Conservation (phyloP, 2,113 vertebrate species). For the Bombycilla garrulus region DNA sequence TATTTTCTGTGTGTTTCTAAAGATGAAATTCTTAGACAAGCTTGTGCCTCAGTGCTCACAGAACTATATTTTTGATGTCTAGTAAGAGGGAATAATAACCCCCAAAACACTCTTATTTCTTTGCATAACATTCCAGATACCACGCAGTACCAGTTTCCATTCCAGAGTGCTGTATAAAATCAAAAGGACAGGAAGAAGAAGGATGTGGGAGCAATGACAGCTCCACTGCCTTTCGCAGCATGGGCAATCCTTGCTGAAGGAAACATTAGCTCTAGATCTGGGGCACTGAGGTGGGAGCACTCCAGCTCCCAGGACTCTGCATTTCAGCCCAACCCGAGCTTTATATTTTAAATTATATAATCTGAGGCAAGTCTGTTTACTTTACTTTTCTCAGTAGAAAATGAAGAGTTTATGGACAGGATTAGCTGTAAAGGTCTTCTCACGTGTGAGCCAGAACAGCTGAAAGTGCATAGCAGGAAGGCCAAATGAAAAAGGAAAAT, state of each 20-base stretch:
- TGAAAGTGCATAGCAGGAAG: not conserved
- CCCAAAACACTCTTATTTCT: not conserved
- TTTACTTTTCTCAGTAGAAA: not conserved
- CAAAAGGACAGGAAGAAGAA: not conserved
- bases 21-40: not conserved
- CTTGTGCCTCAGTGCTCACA: not conserved
- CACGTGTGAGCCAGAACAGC: not conserved
- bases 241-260: not conserved
- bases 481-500: not conserved
- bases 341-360: not conserved
- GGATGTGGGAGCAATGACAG: accelerated
- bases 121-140: not conserved
- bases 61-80: not conserved
- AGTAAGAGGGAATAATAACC: not conserved
- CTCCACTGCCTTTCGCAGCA: not conserved
- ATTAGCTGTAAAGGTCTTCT: not conserved
- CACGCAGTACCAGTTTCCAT: not conserved
- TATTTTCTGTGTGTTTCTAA: not conserved
- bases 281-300: not conserved
- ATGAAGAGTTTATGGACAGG: not conserved
- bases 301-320: not conserved
- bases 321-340: not conserved
- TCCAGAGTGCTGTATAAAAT: not conserved
- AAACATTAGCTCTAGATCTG: not conserved
- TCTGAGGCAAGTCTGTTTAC: not conserved